Base-by-base conservation (phyloP, 1,140 invertebrate species). In the Drosophila pruinosa region DNA sequence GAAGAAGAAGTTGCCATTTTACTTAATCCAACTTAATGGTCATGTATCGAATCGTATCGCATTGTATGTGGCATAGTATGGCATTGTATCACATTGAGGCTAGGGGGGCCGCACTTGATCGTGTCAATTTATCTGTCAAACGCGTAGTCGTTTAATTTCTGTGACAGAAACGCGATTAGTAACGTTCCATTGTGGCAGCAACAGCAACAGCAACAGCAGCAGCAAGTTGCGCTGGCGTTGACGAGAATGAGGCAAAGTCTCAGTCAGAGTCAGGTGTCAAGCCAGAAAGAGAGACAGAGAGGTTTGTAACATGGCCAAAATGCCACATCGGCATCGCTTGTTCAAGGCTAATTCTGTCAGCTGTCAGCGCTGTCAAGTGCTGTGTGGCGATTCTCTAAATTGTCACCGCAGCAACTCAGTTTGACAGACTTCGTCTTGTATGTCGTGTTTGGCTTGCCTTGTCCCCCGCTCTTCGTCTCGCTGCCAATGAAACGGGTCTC, bases 331-430 rank as follows among this genome's bases (percentile, higher is more conserved):
- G 17, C 54, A 43, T 3, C 28, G 50, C 6, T 43, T 52, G 70
- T 78, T 89, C 86, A 89, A 89, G 85, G 86, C 86, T 81, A 89
- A 81, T 89, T 78, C 78, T 89, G 86, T 85, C 80, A 89, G 74
- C 72, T 89, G 85, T 89, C 86, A 89, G 75, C 80, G 71, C 67
- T 80, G 83, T 89, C 85, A 73, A 75, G 68, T 28, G 64, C 15
- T 64, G 48, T 70, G 65, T 68, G 74, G 78, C 79, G 70, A 75
- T 83, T 83, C 72, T 72, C 47, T 75, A 85, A 85, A 83, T 85
- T 83, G 80, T 83, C 80, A 83, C 58, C 75, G 72, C 22, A 34
- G 59, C 65, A 57, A 75, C 43, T 43, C 39, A 63, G 62, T 57
- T 83, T 82, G 79, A 83, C 69, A 72, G 63, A 57, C 34, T 63